Percentiles rank a stretch among this genome's conserved stretches.
Evolutionary conservation across 1,140 invertebrate genomes (phyloP).

Genomic region (Potamilus streckersoni): DNA sequence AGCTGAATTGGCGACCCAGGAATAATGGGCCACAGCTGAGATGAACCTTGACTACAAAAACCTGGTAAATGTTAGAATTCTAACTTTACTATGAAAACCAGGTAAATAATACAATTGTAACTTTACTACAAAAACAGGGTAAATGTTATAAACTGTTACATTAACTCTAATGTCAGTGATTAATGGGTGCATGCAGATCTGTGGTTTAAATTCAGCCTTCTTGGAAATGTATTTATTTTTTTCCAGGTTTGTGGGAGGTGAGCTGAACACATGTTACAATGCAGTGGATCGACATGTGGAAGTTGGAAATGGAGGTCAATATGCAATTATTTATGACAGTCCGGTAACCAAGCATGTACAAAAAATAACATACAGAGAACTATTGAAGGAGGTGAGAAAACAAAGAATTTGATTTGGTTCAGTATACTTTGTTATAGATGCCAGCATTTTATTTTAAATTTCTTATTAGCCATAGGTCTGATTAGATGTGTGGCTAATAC

Average conservation of each 20-base stretch:
- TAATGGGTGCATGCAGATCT: not conserved
- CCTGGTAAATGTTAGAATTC: not conserved
- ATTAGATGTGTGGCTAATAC: too few species aligned
- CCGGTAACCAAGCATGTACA: conserved; percentile 81
- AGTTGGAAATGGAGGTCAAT: conserved; percentile 80
- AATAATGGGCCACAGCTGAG: not conserved
- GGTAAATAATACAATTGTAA: too few species aligned
- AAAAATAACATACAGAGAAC: conserved; percentile 83
- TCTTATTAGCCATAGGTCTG: too few species aligned
- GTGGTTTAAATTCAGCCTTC: not conserved
- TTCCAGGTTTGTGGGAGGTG: conserved; percentile 81
- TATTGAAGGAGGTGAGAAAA: conserved; percentile 78
- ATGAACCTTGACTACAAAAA: not conserved
- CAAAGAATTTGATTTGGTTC: too few species aligned
- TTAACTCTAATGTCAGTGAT: not conserved
- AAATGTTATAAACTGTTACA: not conserved
- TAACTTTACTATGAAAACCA: not conserved
- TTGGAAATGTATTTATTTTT: not conserved
- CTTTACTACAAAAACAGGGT: not conserved
- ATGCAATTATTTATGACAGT: conserved; percentile 90
- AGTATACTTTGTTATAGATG: too few species aligned
- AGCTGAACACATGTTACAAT: conserved; percentile 94
- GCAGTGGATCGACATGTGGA: conserved; percentile 90
- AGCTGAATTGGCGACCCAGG: too few species aligned
- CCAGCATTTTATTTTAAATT: too few species aligned